Evolutionary conservation across 1,140 invertebrate species (phyloP).

Genomic region (Octopus sinensis): DNA sequence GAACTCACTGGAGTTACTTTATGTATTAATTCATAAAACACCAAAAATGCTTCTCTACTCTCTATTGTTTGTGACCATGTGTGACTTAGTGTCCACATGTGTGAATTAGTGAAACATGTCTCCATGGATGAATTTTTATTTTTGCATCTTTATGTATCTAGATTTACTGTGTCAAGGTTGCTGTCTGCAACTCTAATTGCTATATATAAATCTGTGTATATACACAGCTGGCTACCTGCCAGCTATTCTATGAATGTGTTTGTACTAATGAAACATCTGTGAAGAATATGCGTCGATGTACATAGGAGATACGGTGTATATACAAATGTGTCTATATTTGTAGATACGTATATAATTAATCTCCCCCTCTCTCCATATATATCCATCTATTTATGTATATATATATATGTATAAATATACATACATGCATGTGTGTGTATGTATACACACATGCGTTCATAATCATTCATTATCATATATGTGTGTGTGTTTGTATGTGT

Average conservation of each 20-base stretch:
- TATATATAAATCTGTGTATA: background rate
- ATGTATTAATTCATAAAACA: no score
- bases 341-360: background rate
- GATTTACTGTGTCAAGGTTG: background rate
- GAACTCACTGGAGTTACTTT: no score
- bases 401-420: background rate
- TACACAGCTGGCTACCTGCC: background rate
- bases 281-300: background rate
- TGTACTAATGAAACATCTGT: background rate
- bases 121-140: no score
- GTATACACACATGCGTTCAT: background rate
- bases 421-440: background rate
- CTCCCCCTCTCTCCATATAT: background rate
- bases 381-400: background rate
- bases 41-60: no score
- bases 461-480: background rate
- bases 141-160: background rate
- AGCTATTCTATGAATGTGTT: background rate
- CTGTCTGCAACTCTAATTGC: background rate
- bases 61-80: no score
- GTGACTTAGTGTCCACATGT: no score
- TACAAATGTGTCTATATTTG: background rate
- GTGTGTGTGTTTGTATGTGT: background rate
- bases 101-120: no score
- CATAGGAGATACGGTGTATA: background rate